Evolutionary conservation across 2,113 vertebrate species (phyloP).

Genomic region (Rhegmatorhina hoffmannsi): DNA sequence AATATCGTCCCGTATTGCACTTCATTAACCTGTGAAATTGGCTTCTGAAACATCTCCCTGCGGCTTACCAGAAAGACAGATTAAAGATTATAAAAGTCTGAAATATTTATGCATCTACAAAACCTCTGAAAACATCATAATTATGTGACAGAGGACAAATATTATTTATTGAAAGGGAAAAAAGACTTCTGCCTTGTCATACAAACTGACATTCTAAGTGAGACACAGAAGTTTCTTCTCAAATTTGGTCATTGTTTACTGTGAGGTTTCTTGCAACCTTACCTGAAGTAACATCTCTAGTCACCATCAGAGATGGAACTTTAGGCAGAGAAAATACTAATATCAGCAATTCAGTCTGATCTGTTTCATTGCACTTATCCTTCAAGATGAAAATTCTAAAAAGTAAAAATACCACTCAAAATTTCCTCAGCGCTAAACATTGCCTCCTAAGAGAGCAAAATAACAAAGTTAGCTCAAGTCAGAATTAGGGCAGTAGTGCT

Average conservation of each 20-base stretch:
- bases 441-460: constrained; percentile 20
- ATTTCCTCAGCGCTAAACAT: constrained; percentile 59
- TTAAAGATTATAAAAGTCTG: not conserved
- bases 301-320: not conserved
- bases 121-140: not conserved
- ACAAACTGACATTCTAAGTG: not conserved
- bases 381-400: not conserved
- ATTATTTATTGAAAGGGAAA: not conserved
- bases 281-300: not conserved
- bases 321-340: not conserved
- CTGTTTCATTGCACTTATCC: not conserved
- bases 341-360: not conserved
- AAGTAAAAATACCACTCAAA: not conserved
- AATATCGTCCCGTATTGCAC: not conserved
- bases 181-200: not conserved
- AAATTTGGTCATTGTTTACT: not conserved
- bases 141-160: not conserved
- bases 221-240: not conserved
- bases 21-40: not conserved
- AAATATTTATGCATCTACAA: not conserved
- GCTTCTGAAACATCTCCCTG: not conserved
- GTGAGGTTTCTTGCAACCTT: not conserved
- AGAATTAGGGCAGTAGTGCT: not conserved
- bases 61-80: not conserved
- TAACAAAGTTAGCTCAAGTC: not conserved